These are phyloP conservation scores for Haliclona indistincta DNA, from an alignment of 37 sponge, comb jelly and placozoan species.

Conservation along the genomic window DNA sequence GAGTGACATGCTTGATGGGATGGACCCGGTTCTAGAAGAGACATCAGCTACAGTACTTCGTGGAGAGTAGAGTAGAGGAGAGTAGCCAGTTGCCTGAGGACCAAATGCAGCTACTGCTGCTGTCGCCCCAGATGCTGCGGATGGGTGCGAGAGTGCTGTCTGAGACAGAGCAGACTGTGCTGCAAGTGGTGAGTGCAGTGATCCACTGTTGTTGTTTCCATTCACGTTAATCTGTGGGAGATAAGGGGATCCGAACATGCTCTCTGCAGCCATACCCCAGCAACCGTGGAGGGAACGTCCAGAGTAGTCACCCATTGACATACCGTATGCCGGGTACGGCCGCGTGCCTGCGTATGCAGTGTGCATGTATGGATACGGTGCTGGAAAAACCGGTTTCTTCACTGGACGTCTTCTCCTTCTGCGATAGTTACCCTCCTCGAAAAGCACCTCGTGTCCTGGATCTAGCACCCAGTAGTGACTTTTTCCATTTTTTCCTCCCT, in stretches of 20 bases:
- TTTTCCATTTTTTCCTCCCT: slow-evolving; percentile 89
- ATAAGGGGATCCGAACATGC: slow-evolving; percentile 22
- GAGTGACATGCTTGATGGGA: neutral
- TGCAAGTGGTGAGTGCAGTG: slow-evolving; percentile 10
- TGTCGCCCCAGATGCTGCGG: too few species aligned
- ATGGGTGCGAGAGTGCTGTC: too few species aligned
- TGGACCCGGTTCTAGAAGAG: neutral
- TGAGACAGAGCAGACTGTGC: neutral
- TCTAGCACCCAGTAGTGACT: slow-evolving; percentile 94
- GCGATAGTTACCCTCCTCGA: slow-evolving; percentile 91
- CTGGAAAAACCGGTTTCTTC: slow-evolving; percentile 48
- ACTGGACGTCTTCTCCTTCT: slow-evolving; percentile 82
- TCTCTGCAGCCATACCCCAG: neutral
- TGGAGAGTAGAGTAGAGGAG: slow-evolving; percentile 47
- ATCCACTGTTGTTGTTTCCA: slow-evolving; percentile 52
- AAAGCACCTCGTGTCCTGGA: slow-evolving; percentile 81
- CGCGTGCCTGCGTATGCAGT: neutral
- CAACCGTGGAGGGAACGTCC: neutral
- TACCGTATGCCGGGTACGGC: neutral
- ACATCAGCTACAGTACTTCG: slow-evolving; percentile 7
- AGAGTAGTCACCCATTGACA: neutral
- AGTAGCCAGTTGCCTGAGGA: slow-evolving; percentile 15
- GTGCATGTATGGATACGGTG: neutral
- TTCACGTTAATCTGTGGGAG: slow-evolving; percentile 46
- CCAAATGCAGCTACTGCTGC: too few species aligned